Conservation (phyloP, 2,113 vertebrate genomes). For the Chloebia gouldiae region DNA sequence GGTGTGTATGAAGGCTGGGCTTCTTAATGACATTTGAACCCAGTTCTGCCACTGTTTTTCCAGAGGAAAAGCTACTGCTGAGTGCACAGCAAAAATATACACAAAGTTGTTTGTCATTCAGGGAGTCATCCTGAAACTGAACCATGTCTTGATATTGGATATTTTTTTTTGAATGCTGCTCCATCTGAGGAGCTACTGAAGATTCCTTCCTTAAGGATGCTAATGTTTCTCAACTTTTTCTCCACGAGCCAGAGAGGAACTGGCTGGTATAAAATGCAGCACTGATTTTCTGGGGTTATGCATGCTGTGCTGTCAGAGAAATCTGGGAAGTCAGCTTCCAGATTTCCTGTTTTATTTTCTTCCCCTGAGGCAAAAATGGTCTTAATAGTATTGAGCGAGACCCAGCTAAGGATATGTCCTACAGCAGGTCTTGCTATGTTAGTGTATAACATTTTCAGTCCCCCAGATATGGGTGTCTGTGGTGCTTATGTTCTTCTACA, state of each 20-base stretch:
- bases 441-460: neutral
- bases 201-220: neutral
- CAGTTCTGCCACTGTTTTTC: neutral
- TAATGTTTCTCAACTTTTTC: neutral
- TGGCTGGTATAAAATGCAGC: neutral
- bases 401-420: neutral
- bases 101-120: neutral
- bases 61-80: neutral
- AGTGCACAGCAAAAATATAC: neutral
- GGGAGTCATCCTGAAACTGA: neutral
- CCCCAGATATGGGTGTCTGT: neutral
- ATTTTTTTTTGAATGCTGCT: neutral
- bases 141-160: neutral
- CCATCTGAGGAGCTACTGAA: neutral
- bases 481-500: neutral
- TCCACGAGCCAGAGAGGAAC: neutral
- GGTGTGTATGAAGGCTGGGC: neutral
- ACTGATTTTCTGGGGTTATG: neutral
- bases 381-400: neutral
- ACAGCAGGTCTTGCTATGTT: neutral
- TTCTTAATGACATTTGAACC: neutral
- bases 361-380: neutral
- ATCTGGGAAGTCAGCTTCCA: neutral
- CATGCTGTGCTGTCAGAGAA: neutral
- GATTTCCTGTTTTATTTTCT: neutral